Percentiles rank a stretch among this genome's conserved stretches.
These are phyloP conservation scores for Bradypodion ventrale DNA, from an alignment of 2,797 vertebrate genomes.

Conservation along the genomic window DNA sequence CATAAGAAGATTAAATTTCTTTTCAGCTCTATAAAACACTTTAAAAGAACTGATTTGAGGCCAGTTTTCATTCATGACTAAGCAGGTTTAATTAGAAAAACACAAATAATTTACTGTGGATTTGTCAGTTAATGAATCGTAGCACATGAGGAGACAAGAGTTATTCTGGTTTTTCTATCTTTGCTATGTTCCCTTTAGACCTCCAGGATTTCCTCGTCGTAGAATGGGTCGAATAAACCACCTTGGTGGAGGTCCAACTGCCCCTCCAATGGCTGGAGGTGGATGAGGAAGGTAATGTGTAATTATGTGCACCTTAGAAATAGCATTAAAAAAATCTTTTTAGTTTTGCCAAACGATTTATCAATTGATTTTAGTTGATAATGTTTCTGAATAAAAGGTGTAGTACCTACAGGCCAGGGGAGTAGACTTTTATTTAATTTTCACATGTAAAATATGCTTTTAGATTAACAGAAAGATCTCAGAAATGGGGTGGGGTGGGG, in stretches of 20 bases:
- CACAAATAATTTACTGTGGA: neutral
- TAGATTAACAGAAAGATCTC: neutral
- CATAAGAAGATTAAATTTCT: neutral
- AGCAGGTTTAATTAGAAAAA: neutral
- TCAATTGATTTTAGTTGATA: neutral
- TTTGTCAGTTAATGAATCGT: neutral
- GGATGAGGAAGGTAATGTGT: slow-evolving; percentile 95
- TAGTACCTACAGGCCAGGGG: neutral
- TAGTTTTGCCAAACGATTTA: neutral
- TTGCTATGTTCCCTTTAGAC: slow-evolving; percentile 74
- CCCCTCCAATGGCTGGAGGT: slow-evolving; percentile 94
- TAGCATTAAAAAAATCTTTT: neutral
- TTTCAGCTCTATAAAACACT: neutral
- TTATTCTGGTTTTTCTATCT: neutral
- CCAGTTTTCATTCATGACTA: neutral
- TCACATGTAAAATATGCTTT: neutral
- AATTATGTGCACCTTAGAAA: slow-evolving; percentile 23
- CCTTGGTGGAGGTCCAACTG: slow-evolving; percentile 82
- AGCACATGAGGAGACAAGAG: neutral
- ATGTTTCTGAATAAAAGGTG: neutral
- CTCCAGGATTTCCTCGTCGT: slow-evolving; percentile 88
- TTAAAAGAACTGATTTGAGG: neutral
- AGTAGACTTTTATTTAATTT: neutral
- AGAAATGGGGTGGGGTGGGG: too few relatives aligned
- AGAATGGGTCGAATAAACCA: slow-evolving; percentile 92